Evolutionary conservation across 1,140 invertebrate species (phyloP).

Genomic region (Chironomus striatipennis): DNA sequence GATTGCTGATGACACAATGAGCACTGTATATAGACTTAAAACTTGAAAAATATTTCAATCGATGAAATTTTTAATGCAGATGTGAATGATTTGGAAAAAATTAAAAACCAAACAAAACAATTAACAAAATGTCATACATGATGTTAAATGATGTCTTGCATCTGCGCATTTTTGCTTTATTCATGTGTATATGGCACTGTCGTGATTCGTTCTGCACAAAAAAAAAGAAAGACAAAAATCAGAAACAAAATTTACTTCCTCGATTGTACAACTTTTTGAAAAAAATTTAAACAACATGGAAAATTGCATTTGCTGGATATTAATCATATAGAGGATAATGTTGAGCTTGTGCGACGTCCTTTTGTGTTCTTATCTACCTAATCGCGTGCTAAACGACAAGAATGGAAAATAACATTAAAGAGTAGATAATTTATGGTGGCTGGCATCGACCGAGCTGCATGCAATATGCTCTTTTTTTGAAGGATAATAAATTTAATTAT

Average conservation of each 20-base stretch:
- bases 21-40: no score
- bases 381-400: slow-evolving; percentile 5
- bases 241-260: neutral
- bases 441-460: neutral
- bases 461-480: neutral
- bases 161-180: slow-evolving; percentile 6
- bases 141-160: neutral
- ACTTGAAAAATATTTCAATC: neutral
- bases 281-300: no score
- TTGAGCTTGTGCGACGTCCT: neutral
- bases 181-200: neutral
- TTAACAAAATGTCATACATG: slow-evolving; percentile 2
- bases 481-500: slow-evolving; percentile 15
- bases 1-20: neutral
- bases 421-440: neutral
- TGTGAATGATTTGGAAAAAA: neutral
- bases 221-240: neutral
- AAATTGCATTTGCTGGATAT: neutral
- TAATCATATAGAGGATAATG: neutral
- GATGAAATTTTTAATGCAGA: neutral
- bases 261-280: no score
- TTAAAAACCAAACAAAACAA: neutral
- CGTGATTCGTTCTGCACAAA: neutral
- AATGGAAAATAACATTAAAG: neutral
- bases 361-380: neutral